Percentiles rank a stretch among this genome's conserved stretches.
These are phyloP conservation scores for Napeogenes sylphis DNA, from an alignment of 2,888 invertebrate genomes.

Conservation along the genomic window DNA sequence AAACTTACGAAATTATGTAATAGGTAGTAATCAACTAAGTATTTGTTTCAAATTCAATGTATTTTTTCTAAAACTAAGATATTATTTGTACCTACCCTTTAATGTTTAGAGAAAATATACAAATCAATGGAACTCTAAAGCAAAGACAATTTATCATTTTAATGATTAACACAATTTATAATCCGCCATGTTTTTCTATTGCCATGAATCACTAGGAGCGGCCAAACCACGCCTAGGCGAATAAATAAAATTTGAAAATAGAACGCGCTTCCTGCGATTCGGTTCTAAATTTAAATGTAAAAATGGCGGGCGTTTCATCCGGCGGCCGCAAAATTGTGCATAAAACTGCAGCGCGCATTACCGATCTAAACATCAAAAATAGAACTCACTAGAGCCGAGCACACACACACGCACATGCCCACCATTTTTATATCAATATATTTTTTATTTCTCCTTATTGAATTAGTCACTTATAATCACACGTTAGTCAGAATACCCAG, in stretches of 20 bases:
- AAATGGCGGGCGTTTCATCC: conserved; percentile 56
- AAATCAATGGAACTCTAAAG: conserved; percentile 6
- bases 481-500: background rate
- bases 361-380: conserved; percentile 76
- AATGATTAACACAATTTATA: conserved; percentile 20
- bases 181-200: conserved; percentile 29
- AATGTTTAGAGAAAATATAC: conserved; percentile 13
- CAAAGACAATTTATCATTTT: background rate
- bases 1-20: no score
- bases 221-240: conserved; percentile 63
- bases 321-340: conserved; percentile 68
- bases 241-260: conserved; percentile 69
- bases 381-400: conserved; percentile 59
- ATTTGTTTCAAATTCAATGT: no score
- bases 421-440: background rate
- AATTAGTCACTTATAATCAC: background rate
- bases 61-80: no score
- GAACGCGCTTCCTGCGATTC: conserved; percentile 67
- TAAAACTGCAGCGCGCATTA: conserved; percentile 73
- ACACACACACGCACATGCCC: conserved; percentile 32
- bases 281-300: conserved; percentile 68
- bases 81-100: background rate
- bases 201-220: conserved; percentile 23
- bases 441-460: background rate
- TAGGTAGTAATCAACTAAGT: no score